Conservation (phyloP, 2,797 vertebrate species). For the Pseudocheirus occidentalis region DNA sequence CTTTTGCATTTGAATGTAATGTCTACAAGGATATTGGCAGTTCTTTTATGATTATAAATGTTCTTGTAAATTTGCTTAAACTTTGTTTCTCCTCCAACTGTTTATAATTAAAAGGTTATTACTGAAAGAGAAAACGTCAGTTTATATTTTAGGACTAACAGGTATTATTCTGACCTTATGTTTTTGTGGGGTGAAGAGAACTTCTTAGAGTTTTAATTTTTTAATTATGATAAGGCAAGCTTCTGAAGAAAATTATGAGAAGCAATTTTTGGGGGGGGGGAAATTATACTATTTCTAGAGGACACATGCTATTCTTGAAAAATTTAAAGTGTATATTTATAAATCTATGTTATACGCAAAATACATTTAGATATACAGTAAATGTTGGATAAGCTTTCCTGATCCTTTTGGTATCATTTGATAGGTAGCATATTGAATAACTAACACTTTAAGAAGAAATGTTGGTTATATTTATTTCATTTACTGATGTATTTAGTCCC, state of each 20-base stretch:
- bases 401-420: slow-evolving; percentile 32
- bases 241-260: neutral
- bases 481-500: neutral
- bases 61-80: slow-evolving; percentile 47
- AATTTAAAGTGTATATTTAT: slow-evolving; percentile 4
- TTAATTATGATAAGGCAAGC: neutral
- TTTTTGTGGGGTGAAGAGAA: slow-evolving; percentile 36
- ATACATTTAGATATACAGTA: neutral
- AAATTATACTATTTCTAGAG: slow-evolving; percentile 23
- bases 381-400: neutral
- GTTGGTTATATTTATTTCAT: slow-evolving; percentile 29
- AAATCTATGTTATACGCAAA: neutral
- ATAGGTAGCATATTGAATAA: slow-evolving; percentile 48
- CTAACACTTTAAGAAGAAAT: slow-evolving; percentile 40
- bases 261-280: too few species aligned
- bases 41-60: slow-evolving; percentile 32
- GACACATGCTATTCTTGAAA: slow-evolving; percentile 20
- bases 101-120: neutral
- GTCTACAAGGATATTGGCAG: neutral
- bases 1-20: neutral
- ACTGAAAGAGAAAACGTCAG: slow-evolving; percentile 20
- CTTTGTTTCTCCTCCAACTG: neutral
- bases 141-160: slow-evolving; percentile 18
- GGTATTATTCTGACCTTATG: neutral
- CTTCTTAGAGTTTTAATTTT: slow-evolving; percentile 43